phyloP scores from a whole-genome alignment of 1,140 invertebrate species.

The Drosophila athabasca region DNA sequence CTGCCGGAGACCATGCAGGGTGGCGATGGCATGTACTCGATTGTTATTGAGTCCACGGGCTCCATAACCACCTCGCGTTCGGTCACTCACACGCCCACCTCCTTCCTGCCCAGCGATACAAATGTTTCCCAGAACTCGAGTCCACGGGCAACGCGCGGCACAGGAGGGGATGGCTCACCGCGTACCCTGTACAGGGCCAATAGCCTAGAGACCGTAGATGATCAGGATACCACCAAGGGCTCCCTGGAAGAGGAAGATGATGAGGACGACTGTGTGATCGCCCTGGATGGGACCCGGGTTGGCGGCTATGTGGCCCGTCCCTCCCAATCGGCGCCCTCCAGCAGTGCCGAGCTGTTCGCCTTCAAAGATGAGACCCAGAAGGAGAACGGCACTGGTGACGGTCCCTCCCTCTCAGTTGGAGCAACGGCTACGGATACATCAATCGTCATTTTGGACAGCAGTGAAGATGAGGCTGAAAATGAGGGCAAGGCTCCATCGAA shows the following conservation, averaged over 20 bases:
- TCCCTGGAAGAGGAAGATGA: slow-evolving; percentile 61
- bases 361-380: slow-evolving; percentile 54
- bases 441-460: slow-evolving; percentile 53
- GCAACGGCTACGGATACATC: slow-evolving; percentile 56
- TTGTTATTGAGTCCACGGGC: slow-evolving; percentile 61
- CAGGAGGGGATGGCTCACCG: slow-evolving; percentile 27
- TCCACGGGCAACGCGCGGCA: slow-evolving; percentile 35
- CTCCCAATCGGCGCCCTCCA: slow-evolving; percentile 27
- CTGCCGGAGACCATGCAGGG: slow-evolving; percentile 6
- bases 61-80: slow-evolving; percentile 62
- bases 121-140: slow-evolving; percentile 65
- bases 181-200: slow-evolving; percentile 60
- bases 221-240: slow-evolving; percentile 66
- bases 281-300: slow-evolving; percentile 65
- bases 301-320: slow-evolving; percentile 62
- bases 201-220: slow-evolving; percentile 63
- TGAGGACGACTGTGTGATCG: slow-evolving; percentile 67
- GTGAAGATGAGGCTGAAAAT: slow-evolving; percentile 5
- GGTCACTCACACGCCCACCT: slow-evolving; percentile 61
- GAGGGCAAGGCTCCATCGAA: not conserved
- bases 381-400: not conserved
- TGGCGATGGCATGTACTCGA: slow-evolving; percentile 49
- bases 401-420: slow-evolving; percentile 38
- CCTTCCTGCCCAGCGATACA: slow-evolving; percentile 67
- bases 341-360: slow-evolving; percentile 62